Evolutionary conservation across 2,113 vertebrate genomes (phyloP).

Genomic region (Turdus rufiventris): DNA sequence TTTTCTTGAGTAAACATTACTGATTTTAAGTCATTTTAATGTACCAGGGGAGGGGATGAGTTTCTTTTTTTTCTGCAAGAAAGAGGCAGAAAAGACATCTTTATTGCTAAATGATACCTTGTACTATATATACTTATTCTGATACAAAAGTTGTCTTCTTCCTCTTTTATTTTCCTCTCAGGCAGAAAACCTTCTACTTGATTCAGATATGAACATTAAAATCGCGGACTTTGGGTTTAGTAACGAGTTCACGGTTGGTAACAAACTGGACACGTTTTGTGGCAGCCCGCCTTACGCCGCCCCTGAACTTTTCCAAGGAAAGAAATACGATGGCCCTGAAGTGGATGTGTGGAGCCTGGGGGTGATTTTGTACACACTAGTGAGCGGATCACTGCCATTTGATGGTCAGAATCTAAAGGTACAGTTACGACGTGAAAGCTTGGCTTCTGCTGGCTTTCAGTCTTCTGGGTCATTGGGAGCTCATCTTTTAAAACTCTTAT

Average conservation of each 20-base stretch:
- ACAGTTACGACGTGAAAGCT: not conserved
- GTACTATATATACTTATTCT: not conserved
- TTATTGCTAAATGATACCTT: not conserved
- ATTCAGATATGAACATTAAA: slow-evolving; percentile 98
- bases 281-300: slow-evolving; percentile 94
- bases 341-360: slow-evolving; percentile 98
- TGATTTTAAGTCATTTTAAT: not conserved
- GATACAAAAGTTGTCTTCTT: not conserved
- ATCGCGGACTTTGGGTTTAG: slow-evolving; percentile 98
- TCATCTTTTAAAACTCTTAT: not conserved
- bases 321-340: slow-evolving; percentile 95
- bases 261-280: slow-evolving; percentile 96
- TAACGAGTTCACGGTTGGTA: slow-evolving; percentile 94
- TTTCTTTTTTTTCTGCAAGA: not conserved
- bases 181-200: slow-evolving; percentile 96
- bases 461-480: not conserved
- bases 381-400: slow-evolving; percentile 94
- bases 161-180: slow-evolving; percentile 67
- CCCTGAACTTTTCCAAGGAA: slow-evolving; percentile 95
- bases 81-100: not conserved
- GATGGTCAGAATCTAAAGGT: slow-evolving; percentile 98
- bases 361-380: slow-evolving; percentile 93
- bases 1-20: not conserved
- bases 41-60: not conserved
- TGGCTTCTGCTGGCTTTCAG: not conserved